Evolutionary conservation across 1,140 invertebrate species (phyloP), one percentile per base, ranked within the genome.

Genomic region (Cardiocondyla obscurior): DNA sequence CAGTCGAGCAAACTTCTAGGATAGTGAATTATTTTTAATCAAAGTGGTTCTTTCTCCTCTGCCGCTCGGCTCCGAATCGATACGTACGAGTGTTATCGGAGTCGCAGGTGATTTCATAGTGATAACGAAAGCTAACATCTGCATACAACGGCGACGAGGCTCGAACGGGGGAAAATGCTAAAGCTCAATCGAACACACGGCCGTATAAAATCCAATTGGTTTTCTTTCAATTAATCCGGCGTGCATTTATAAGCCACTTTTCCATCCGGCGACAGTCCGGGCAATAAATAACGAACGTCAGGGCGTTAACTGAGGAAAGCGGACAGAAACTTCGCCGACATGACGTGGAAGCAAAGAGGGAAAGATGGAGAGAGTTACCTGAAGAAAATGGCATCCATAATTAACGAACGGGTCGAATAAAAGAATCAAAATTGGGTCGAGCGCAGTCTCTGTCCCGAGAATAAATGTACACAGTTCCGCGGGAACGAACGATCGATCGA

Each of bases 391-490:
- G 19, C 55, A 79, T 83, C 86, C 81, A 86, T 86, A 87, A 87
- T 87, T 83, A 64, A 86, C 49, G 36, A 44, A 51, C 12, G 36
- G 46, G 28, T 55, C 28, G 28, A 86, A 65, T 79, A 73, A 83
- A 85, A 86, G 72, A 51, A 36, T 25, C 22, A 46, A 86, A 87
- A 87, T 77, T 79, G 49, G 84, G 81, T 83, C 81, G 46, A 83
- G 64, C 69, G 7, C 10, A 16, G 25, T n/a, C 72, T 86, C 42
- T 62, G 30, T 69, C 39, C 10, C 33, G 85, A 49, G 44, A 69
- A 53, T 76, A 76, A 77, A 64, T 51, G 76, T 83, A 39, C 19
- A 64, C 25, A 51, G 39, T 55, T 25, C 8, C 30, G 36, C n/a
- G 72, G 3, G 16, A 57, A 25, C 30, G n/a, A 46, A 19, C 65